phyloP scores from a whole-genome alignment of 2,888 invertebrate genomes.

The Dexiosoma caninum region DNA sequence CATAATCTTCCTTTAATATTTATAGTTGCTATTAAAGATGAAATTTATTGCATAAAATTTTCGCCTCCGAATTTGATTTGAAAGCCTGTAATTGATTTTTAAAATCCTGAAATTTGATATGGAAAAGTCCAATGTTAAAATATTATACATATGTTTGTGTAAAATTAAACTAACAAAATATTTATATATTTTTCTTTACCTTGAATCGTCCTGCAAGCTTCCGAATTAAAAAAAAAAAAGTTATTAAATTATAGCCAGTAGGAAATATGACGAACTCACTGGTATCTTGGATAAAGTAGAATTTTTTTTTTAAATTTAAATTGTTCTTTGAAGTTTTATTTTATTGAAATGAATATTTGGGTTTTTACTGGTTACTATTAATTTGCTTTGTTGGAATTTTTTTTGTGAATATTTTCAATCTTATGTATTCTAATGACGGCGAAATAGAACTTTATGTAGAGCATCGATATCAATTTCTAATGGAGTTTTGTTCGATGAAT shows the following conservation, averaged over 20 bases:
- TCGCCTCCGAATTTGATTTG: too few species aligned
- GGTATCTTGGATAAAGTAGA: not conserved
- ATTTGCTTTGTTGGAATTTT: conserved; percentile 4
- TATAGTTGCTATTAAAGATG: too few species aligned
- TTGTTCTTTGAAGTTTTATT: not conserved
- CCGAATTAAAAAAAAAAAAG: too few species aligned
- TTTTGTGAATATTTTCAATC: not conserved
- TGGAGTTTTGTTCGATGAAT: conserved; percentile 71
- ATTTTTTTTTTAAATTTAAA: conserved; percentile 19
- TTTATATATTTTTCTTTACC: too few species aligned
- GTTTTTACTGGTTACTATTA: conserved; percentile 19
- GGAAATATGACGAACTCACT: not conserved
- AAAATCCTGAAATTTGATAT: too few species aligned
- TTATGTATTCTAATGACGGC: conserved; percentile 68
- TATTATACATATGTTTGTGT: too few species aligned
- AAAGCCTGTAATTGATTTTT: too few species aligned
- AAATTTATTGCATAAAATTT: too few species aligned
- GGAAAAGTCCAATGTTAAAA: too few species aligned
- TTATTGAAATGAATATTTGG: conserved; percentile 28
- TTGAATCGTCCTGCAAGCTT: too few species aligned
- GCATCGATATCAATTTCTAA: conserved; percentile 78
- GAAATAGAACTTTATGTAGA: conserved; percentile 77
- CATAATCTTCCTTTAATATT: too few species aligned
- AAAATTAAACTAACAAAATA: too few species aligned
- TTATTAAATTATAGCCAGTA: not conserved